Conservation (phyloP, 2,113 vertebrate species). For the Gymnarchus niloticus region DNA sequence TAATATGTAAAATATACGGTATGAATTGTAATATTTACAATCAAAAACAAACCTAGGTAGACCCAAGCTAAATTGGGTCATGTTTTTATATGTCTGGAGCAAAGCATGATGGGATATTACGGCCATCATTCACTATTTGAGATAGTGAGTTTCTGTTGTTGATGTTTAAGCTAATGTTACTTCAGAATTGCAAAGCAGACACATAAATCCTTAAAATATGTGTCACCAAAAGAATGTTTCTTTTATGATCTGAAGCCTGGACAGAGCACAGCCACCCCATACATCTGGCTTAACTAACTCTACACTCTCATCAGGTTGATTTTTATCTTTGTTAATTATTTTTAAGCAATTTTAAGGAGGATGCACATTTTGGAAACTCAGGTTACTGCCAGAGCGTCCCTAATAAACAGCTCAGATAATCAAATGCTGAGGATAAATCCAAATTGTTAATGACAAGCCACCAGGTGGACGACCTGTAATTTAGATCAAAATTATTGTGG, state of each 20-base stretch:
- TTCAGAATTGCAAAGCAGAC: neutral
- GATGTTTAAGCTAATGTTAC: neutral
- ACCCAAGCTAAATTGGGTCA: neutral
- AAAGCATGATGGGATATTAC: neutral
- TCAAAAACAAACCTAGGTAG: neutral
- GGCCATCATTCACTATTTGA: conserved; percentile 35
- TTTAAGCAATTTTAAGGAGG: neutral
- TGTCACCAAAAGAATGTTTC: neutral
- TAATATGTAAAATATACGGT: neutral
- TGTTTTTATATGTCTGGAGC: neutral
- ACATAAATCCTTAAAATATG: conserved; percentile 27
- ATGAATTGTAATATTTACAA: neutral
- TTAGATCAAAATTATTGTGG: conserved; percentile 44
- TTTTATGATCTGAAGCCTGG: neutral
- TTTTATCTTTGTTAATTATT: neutral
- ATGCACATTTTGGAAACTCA: neutral
- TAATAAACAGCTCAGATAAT: neutral
- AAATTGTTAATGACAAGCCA: conserved; percentile 63
- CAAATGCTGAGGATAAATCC: conserved; percentile 22
- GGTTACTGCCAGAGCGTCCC: neutral
- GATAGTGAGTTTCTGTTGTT: conserved; percentile 49
- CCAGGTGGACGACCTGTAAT: conserved; percentile 45
- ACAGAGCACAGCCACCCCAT: neutral
- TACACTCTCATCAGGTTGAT: neutral
- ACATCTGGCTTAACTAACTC: neutral